Base-by-base conservation (phyloP, 1,140 invertebrate genomes). In the Zaprionus gabonicus region DNA sequence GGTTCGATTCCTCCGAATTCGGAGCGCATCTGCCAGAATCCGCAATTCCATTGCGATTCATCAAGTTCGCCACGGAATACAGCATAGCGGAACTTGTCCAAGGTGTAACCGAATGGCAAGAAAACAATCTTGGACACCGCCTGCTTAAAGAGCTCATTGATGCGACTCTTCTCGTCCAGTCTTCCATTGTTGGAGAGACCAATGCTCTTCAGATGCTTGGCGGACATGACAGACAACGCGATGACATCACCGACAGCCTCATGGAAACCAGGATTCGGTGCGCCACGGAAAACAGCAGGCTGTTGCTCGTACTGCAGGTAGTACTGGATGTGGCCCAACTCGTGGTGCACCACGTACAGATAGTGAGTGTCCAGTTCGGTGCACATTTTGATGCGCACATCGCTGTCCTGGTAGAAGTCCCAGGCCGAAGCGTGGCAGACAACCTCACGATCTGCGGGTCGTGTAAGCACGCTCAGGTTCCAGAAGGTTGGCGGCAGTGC, bases 401-500 rank as follows among this genome's bases (percentile, higher is more conserved):
- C 91, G 60, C 88, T 87, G 49, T 88, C 76, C 25, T 96, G 95
- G 79, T 93, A 97, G 74, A 98, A 95, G 91, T 98, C 96, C 95
- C 95, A 97, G 1, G 97, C 96, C 0, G 96, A 96, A 0, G 96
- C 96, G 78, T 97, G 96, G 82, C 97, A 96, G 0, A 95, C 93
- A 62, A 96, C 93, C 25, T 95, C 94, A 0, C 95, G 93, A 73
- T 94, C 91, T 91, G 94, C 74, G 0, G 95, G 95, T 72, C 95
- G 95, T 53, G 94, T 94, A 6, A 98, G 93, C 41, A 98, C 96
- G 6, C 96, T 97, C 41, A 95, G 95, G 64, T 96, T 93, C 97
- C 97, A 98, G 90, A 98, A 98, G 4, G 93, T 93, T 25, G 95
- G 91, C 0, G 97, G 96, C 96, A 99, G 97, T 0, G 95, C 94